Percentiles rank a stretch among this genome's conserved stretches.
Conservation (phyloP, 92 coral and sea anemone species). For the Diadumene lineata region DNA sequence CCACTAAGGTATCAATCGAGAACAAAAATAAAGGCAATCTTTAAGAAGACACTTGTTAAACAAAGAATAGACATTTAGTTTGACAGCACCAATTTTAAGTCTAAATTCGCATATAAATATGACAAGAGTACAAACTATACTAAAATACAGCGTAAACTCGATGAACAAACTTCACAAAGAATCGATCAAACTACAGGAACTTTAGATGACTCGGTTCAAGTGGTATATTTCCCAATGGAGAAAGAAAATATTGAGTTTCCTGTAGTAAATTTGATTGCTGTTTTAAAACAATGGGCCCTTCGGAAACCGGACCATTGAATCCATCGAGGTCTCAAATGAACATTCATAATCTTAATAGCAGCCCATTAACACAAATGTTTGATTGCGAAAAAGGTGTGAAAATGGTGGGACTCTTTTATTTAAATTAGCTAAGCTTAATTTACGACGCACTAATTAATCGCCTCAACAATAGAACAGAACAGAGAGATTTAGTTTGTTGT, state of each 20-base stretch:
- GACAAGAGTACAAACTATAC: constrained; percentile 37
- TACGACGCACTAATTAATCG: constrained; percentile 50
- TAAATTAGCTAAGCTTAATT: constrained; percentile 50
- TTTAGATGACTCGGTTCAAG: constrained; percentile 31
- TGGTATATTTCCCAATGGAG: constrained; percentile 34
- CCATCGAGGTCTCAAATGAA: constrained; percentile 70
- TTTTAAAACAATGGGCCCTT: constrained; percentile 73
- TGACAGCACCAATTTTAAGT: constrained; percentile 35
- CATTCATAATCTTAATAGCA: constrained; percentile 63
- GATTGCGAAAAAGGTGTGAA: constrained; percentile 75
- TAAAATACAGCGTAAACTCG: constrained; percentile 11
- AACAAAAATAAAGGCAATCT: constrained; percentile 8
- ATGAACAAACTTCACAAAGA: constrained; percentile 21
- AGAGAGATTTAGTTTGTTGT: constrained; percentile 15
- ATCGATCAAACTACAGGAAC: constrained; percentile 39
- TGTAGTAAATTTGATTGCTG: constrained; percentile 37
- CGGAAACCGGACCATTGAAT: constrained; percentile 81
- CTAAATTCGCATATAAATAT: constrained; percentile 41
- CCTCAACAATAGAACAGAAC: constrained; percentile 33
- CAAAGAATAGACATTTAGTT: constrained; percentile 16
- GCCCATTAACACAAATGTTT: constrained; percentile 74
- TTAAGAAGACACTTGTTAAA: constrained; percentile 30
- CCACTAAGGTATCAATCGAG: constrained; percentile 5
- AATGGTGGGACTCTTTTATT: constrained; percentile 72
- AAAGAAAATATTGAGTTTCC: constrained; percentile 48